A percentile compares a stretch with the other conserved stretches of the same genome.
These are phyloP conservation scores for Tinea pellionella DNA, from an alignment of 2,888 invertebrate genomes.

Conservation along the genomic window DNA sequence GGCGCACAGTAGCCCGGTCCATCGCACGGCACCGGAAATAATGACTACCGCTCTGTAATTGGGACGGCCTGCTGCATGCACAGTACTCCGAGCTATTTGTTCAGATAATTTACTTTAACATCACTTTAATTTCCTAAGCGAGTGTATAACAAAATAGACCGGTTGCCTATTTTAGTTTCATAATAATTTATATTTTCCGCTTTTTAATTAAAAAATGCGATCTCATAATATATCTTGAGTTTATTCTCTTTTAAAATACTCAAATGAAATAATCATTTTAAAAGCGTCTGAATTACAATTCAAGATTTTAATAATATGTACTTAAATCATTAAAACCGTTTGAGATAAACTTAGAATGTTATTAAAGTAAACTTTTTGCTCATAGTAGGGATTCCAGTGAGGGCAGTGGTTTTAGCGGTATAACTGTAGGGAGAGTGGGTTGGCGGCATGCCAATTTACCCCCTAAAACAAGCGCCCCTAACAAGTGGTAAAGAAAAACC, in stretches of 20 bases:
- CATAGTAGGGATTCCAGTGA: background rate
- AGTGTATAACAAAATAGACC: background rate
- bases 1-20: constrained; percentile 16
- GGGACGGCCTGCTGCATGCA: constrained; percentile 45
- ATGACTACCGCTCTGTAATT: constrained; percentile 63
- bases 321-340: background rate
- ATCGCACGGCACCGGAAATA: constrained; percentile 56
- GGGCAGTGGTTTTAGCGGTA: background rate
- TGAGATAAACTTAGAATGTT: background rate
- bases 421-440: background rate
- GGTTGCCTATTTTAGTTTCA: background rate
- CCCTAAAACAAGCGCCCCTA: background rate
- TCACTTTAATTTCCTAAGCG: background rate
- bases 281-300: background rate
- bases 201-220: too few relatives aligned
- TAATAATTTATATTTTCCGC: background rate
- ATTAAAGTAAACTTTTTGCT: constrained; percentile 1
- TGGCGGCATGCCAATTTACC: background rate
- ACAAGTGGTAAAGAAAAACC: constrained; percentile 2
- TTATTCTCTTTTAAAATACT: too few relatives aligned
- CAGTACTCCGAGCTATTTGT: constrained; percentile 10
- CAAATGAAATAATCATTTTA: background rate
- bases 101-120: constrained; percentile 5
- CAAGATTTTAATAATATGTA: background rate
- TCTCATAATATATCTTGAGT: background rate